Percentiles rank a stretch among this genome's conserved stretches.
Evolutionary conservation across 2,888 invertebrate species (phyloP).

Genomic region (Protonemura montana): DNA sequence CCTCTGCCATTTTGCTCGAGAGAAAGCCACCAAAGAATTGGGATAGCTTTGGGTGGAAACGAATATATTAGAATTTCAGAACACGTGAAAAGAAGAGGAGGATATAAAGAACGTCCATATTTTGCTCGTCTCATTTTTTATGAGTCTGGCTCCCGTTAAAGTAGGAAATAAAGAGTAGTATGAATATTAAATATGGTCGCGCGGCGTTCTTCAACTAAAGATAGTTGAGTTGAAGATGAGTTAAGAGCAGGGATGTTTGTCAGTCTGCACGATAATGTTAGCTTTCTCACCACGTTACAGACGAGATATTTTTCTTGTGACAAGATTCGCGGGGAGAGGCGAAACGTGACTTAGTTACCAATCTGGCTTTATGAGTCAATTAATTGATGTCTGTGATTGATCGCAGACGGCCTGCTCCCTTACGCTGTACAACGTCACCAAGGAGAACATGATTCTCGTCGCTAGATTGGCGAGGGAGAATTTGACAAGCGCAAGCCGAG

Average conservation of each 20-base stretch:
- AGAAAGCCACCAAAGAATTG: slow-evolving; percentile 18
- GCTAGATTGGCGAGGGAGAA: slow-evolving; percentile 60
- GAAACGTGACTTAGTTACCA: slow-evolving; percentile 28
- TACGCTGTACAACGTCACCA: slow-evolving; percentile 84
- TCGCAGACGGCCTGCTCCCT: slow-evolving; percentile 84
- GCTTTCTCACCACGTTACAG: slow-evolving; percentile 30
- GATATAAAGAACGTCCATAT: slow-evolving; percentile 32
- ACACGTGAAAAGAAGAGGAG: slow-evolving; percentile 28
- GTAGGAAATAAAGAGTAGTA: slow-evolving; percentile 27
- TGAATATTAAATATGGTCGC: slow-evolving; percentile 38
- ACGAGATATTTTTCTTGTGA: slow-evolving; percentile 17
- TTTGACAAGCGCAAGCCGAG: slow-evolving; percentile 68
- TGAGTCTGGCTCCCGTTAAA: slow-evolving; percentile 35
- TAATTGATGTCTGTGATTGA: slow-evolving; percentile 50
- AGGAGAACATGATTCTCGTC: slow-evolving; percentile 87
- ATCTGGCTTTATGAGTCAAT: slow-evolving; percentile 36
- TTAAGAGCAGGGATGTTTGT: slow-evolving; percentile 18
- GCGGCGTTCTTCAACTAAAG: slow-evolving; percentile 9
- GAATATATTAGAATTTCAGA: slow-evolving; percentile 36
- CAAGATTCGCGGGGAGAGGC: neutral
- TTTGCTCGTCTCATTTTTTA: slow-evolving; percentile 25
- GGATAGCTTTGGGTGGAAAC: slow-evolving; percentile 29
- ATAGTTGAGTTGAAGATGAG: too few species aligned
- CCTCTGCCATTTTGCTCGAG: neutral
- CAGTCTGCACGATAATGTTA: slow-evolving; percentile 17